Base-by-base conservation (phyloP, 2,888 invertebrate genomes). In the Patella depressa region DNA sequence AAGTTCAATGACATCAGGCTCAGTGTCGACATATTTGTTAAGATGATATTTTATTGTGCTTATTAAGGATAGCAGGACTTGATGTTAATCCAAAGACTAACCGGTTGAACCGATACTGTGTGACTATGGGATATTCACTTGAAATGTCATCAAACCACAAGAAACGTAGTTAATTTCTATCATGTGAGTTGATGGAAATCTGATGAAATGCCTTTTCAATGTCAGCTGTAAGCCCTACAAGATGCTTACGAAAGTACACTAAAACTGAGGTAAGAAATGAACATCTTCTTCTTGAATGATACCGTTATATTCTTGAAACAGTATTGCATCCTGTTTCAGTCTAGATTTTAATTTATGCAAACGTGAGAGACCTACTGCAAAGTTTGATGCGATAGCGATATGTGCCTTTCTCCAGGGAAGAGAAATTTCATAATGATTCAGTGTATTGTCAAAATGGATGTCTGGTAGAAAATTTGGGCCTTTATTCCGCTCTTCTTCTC, bases 161-260 rank as follows among this genome's bases (percentile, higher is more conserved):
- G 19, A 59, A 59, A n/a, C 59, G 24, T 9, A n/a, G 55, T 72
- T 53, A 55, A 29, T 72, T 72, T 17, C 54, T 34, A 15, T 72
- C 54, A 5, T 72, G 17, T 17, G 53, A 17, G 45, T 72, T 19
- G 4, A 54, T 53, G 0, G 72, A 72, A n/a, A 72, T 72, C 53
- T 72, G 72, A 34, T 53, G 72, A 72, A 72, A 72, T 34, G 72
- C 72, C 72, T 72, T 72, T 53, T 72, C 54, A n/a, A 72, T 72
- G 53, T 72, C 54, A n/a, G 72, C 45, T 54, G 72, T 72, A 24
- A 72, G 15, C n/a, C 72, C 72, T 9, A 72, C 55, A 15, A 29
- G 72, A 53, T 72, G 55, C 9, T 53, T 53, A 53, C 54, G 53
- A 53, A 72, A 72, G n/a, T 72, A 55, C 53, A 72, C 54, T 24